These are phyloP conservation scores for Chromis chromis DNA, from an alignment of 2,797 vertebrate species.

Conservation along the genomic window DNA sequence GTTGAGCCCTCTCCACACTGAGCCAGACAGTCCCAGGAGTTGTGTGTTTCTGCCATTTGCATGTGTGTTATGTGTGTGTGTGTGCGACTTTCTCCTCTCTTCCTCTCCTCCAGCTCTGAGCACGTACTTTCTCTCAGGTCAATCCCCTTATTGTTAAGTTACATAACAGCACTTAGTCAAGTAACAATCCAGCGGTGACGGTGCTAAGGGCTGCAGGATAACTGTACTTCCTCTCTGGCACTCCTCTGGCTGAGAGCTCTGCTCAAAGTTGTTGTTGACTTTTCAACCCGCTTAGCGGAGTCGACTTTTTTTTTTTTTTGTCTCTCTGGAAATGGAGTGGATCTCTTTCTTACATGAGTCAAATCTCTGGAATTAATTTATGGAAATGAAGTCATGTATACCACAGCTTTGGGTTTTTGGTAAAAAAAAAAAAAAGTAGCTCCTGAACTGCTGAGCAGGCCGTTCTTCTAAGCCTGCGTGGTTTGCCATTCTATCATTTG, in stretches of 20 bases:
- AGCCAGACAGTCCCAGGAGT: slow-evolving; percentile 50
- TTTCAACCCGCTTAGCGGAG: slow-evolving; percentile 58
- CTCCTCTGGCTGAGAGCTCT: slow-evolving; percentile 64
- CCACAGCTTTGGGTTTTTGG: slow-evolving; percentile 36
- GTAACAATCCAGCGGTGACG: slow-evolving; percentile 58
- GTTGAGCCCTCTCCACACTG: slow-evolving; percentile 22
- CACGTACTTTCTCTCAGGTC: slow-evolving; percentile 62
- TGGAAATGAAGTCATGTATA: slow-evolving; percentile 59
- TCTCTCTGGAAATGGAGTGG: slow-evolving; percentile 46
- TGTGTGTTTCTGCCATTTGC: slow-evolving; percentile 39
- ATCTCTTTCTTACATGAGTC: slow-evolving; percentile 50
- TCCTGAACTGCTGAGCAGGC: slow-evolving; percentile 48
- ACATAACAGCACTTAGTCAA: slow-evolving; percentile 72
- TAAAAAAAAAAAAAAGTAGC: slow-evolving; percentile 13
- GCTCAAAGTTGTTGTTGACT: slow-evolving; percentile 74
- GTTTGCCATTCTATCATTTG: slow-evolving; percentile 25
- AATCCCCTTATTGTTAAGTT: slow-evolving; percentile 72
- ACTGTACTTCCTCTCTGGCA: slow-evolving; percentile 64
- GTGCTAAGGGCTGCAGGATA: slow-evolving; percentile 60
- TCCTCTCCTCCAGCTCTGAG: slow-evolving; percentile 43
- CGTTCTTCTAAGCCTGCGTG: slow-evolving; percentile 14
- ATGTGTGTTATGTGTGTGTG: slow-evolving; percentile 9
- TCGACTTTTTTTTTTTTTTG: slow-evolving; percentile 22
- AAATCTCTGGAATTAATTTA: slow-evolving; percentile 60
- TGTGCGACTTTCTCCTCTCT: slow-evolving; percentile 44